Evolutionary conservation across 2,113 vertebrate species (phyloP), one percentile per base, ranked within the genome.

Genomic region (Labeo rohita): DNA sequence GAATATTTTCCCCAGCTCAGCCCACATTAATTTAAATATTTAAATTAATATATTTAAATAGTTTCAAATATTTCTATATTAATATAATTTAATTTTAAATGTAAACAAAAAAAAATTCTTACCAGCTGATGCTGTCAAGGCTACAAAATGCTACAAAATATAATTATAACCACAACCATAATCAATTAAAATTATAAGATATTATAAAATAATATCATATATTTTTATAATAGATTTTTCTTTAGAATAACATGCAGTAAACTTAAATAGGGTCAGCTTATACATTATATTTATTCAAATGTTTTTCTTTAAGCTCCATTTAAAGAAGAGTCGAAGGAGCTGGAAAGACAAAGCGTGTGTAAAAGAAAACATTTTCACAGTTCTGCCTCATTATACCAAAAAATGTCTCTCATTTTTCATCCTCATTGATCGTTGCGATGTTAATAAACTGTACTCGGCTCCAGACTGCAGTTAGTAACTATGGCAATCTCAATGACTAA

Each of bases 401-500:
- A 82, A 72, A 39, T 59, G 12, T 56, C 21, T 56, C 21, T 3
- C 3, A 23, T 34, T 81, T 63, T 52, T 82, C 54, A 16, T 54
- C 73, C n/a, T 66, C 70, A 82, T 88, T 63, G 78, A 84, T 85
- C n/a, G 77, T 52, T 28, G 23, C 9, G 70, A 49, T 34, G 50
- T 63, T 88, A 84, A 88, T 75, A 73, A 90, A 86, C 87, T 77
- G 13, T 79, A 78, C 72, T 28, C 23, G 2, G 47, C 73, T 72
- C 59, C 50, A 86, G 49, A 74, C 16, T 49, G 72, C 59, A 15
- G 50, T 88, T 84, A 75, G 84, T 77, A 63, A 66, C 52, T 63
- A 73, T 80, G 78, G 85, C 34, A 45, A 83, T 85, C 80, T 81
- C 61, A 61, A 79, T 34, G 80, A 90, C 85, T 70, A 72, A 87